Percentiles rank a stretch among this genome's conserved stretches.
Conservation (phyloP, 1,140 invertebrate genomes). For the Patella vulgata region DNA sequence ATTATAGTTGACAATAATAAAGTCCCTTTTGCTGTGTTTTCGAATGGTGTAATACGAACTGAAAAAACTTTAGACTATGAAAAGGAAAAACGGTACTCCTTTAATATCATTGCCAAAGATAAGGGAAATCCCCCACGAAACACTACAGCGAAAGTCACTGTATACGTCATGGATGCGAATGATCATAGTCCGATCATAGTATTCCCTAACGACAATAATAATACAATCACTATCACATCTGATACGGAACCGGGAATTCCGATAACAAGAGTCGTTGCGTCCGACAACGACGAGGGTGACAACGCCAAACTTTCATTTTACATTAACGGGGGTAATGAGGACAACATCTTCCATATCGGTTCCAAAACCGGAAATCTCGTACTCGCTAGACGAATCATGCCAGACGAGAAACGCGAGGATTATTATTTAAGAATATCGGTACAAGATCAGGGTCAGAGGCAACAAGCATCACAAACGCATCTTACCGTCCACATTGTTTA, state of each 20-base stretch:
- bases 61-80: conserved; percentile 82
- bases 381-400: conserved; percentile 82
- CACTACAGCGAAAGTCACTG: conserved; percentile 79
- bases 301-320: conserved; percentile 74
- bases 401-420: conserved; percentile 83
- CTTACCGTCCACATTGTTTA: conserved; percentile 23
- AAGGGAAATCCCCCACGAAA: conserved; percentile 89
- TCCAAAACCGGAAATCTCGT: conserved; percentile 79
- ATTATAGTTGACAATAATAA: neutral
- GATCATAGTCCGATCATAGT: conserved; percentile 69
- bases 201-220: conserved; percentile 52
- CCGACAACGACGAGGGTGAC: conserved; percentile 70
- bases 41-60: conserved; percentile 84
- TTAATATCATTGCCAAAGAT: conserved; percentile 89
- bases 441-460: conserved; percentile 64
- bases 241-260: conserved; percentile 88
- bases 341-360: conserved; percentile 79
- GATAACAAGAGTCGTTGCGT: conserved; percentile 48
- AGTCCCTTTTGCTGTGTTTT: conserved; percentile 84
- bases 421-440: conserved; percentile 74
- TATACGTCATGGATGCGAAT: conserved; percentile 86
- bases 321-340: conserved; percentile 83
- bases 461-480: conserved; percentile 11
- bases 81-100: conserved; percentile 79
- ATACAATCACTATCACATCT: conserved; percentile 84